Evolutionary conservation across 2,797 vertebrate species (phyloP).

Genomic region (Eptatretus atami): DNA sequence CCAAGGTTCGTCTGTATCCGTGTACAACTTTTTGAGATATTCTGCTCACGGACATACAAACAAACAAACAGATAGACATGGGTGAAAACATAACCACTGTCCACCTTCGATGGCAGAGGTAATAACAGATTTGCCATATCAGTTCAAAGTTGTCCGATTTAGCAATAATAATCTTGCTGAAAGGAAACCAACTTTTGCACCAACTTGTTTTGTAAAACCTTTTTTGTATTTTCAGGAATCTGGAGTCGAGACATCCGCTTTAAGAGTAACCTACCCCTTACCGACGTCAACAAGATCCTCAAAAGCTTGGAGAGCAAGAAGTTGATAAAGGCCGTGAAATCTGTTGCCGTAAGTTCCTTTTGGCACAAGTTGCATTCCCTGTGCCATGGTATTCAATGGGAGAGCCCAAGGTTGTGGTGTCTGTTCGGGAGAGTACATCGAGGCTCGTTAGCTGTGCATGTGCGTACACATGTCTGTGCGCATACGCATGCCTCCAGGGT

Average conservation of each 20-base stretch:
- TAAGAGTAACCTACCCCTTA: constrained; percentile 84
- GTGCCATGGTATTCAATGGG: constrained; percentile 11
- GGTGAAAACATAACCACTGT: too few relatives aligned
- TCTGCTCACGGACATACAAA: too few relatives aligned
- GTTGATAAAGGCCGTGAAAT: constrained; percentile 85
- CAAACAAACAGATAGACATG: too few relatives aligned
- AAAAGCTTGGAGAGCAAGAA: constrained; percentile 97
- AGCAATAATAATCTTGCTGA: too few relatives aligned
- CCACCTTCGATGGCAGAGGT: too few relatives aligned
- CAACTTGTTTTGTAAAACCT: background rate
- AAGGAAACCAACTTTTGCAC: too few relatives aligned
- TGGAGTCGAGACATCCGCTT: constrained; percentile 88
- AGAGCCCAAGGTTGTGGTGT: background rate
- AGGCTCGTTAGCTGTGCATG: background rate
- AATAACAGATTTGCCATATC: too few relatives aligned
- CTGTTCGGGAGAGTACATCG: background rate
- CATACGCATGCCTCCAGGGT: too few relatives aligned
- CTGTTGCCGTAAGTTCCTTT: constrained; percentile 43
- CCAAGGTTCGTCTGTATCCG: too few relatives aligned
- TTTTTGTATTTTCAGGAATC: constrained; percentile 26
- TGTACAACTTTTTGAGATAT: too few relatives aligned
- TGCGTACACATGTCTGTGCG: background rate
- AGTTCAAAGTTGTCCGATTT: too few relatives aligned
- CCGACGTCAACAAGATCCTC: constrained; percentile 87
- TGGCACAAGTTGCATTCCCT: too few relatives aligned